Conservation (phyloP, 1,140 invertebrate species). For the Scaptodrosophila lebanonensis region DNA sequence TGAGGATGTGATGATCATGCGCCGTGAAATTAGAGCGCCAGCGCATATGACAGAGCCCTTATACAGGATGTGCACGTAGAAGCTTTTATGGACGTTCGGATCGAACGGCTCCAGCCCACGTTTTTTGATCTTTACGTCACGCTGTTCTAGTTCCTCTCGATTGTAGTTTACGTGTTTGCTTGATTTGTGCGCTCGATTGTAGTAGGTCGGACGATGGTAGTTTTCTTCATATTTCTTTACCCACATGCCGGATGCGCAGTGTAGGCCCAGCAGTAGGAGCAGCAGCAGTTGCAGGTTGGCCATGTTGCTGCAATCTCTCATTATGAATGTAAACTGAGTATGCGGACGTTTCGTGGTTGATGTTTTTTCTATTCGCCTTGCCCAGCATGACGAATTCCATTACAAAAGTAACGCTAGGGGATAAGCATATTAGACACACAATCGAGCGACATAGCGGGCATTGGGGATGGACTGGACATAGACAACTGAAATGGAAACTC, state of each 20-base stretch:
- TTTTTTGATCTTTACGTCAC: rapidly evolving
- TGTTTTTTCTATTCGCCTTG: too few relatives aligned
- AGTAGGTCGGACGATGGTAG: conserved; percentile 42
- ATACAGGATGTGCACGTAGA: conserved; percentile 33
- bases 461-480: background rate
- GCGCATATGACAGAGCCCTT: conserved; percentile 32
- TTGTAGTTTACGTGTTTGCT: conserved; percentile 33
- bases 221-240: conserved; percentile 29
- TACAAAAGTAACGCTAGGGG: too few relatives aligned
- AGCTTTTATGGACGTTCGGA: conserved; percentile 4
- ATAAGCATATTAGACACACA: too few relatives aligned
- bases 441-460: too few relatives aligned
- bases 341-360: too few relatives aligned
- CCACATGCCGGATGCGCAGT: conserved; percentile 1
- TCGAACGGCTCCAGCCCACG: background rate
- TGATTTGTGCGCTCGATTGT: conserved; percentile 21
- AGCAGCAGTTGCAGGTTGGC: too few relatives aligned
- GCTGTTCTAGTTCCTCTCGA: conserved; percentile 4
- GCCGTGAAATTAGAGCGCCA: conserved; percentile 28
- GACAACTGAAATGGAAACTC: too few relatives aligned
- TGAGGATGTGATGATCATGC: conserved; percentile 40
- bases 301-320: too few relatives aligned
- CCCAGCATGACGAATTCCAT: too few relatives aligned
- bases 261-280: too few relatives aligned
- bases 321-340: too few relatives aligned